These are phyloP conservation scores for Hydractinia echinata DNA, from an alignment of 30 jellyfish, hydroid and myxozoan species.

Conservation along the genomic window DNA sequence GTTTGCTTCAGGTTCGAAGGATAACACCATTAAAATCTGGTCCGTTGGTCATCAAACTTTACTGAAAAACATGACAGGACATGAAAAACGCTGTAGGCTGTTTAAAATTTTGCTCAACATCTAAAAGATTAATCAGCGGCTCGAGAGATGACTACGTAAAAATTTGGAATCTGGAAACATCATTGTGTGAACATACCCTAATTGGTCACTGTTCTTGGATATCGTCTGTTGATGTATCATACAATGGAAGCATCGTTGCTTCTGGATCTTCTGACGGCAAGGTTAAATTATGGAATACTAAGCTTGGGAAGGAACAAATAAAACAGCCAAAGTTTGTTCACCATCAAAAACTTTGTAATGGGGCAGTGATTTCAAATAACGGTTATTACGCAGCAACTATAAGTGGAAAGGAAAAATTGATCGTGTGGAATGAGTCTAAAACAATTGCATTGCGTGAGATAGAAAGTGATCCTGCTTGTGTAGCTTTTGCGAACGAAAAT, in stretches of 20 bases:
- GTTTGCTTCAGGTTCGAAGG: not conserved
- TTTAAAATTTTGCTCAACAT: not conserved
- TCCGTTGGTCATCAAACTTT: not conserved
- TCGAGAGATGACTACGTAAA: not conserved
- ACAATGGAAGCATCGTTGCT: not conserved
- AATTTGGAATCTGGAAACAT: constrained; percentile 3
- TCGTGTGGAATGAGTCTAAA: not conserved
- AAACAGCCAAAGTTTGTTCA: not conserved
- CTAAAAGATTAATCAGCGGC: not conserved
- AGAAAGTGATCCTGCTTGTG: not conserved
- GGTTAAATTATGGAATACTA: not conserved
- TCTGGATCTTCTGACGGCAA: not conserved
- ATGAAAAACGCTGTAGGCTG: not conserved
- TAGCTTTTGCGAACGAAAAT: not conserved
- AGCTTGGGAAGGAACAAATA: not conserved
- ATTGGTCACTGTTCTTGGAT: constrained; percentile 6
- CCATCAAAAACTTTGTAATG: not conserved
- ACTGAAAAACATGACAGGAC: not conserved
- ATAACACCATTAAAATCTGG: not conserved
- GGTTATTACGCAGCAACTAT: not conserved
- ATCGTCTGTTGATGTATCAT: not conserved
- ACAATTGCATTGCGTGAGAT: not conserved
- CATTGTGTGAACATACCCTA: not conserved
- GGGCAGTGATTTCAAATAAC: not conserved
- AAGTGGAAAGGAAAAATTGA: not conserved